phyloP scores from a whole-genome alignment of 1,140 invertebrate genomes.

The Cheumatopsyche charites region DNA sequence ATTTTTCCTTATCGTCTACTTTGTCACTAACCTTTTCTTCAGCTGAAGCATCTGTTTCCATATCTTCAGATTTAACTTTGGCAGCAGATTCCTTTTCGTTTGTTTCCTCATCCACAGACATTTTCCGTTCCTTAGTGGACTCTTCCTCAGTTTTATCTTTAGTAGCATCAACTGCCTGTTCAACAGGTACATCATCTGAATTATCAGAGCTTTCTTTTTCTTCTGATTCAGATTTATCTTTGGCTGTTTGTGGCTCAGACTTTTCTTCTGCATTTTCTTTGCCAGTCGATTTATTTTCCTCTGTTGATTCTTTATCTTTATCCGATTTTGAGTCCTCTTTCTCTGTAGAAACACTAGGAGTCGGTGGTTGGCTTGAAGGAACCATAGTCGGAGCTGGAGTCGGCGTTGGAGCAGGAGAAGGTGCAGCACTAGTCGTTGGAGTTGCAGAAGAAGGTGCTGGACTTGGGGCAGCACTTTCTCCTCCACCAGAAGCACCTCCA shows the following conservation, averaged over 20 bases:
- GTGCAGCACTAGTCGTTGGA: conserved; percentile 56
- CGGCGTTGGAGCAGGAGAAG: conserved; percentile 52
- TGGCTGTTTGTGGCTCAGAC: conserved; percentile 28
- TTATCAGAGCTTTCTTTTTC: conserved; percentile 30
- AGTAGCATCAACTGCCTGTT: conserved; percentile 42
- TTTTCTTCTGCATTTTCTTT: conserved; percentile 30
- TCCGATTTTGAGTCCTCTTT: conserved; percentile 60
- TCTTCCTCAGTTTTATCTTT: conserved; percentile 51
- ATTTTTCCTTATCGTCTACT: conserved; percentile 59
- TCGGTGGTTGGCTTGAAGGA: conserved; percentile 50
- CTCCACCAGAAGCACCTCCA: conserved; percentile 49
- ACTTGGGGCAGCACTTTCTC: conserved; percentile 73
- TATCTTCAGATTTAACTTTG: conserved; percentile 52
- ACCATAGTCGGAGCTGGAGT: conserved; percentile 53
- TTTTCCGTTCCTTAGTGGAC: conserved; percentile 52
- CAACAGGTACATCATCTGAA: conserved; percentile 51
- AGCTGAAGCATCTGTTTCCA: conserved; percentile 47
- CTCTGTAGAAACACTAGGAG: conserved; percentile 55
- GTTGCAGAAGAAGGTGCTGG: conserved; percentile 66
- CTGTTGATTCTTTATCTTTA: conserved; percentile 59
- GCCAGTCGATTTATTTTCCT: conserved; percentile 33
- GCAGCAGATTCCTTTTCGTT: conserved; percentile 51
- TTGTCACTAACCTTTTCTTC: conserved; percentile 53
- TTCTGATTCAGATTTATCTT: conserved; percentile 31
- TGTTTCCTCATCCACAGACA: conserved; percentile 54